Evolutionary conservation across 2,113 vertebrate species (phyloP), one percentile per base, ranked within the genome.

Genomic region (Muscicapa adusta): DNA sequence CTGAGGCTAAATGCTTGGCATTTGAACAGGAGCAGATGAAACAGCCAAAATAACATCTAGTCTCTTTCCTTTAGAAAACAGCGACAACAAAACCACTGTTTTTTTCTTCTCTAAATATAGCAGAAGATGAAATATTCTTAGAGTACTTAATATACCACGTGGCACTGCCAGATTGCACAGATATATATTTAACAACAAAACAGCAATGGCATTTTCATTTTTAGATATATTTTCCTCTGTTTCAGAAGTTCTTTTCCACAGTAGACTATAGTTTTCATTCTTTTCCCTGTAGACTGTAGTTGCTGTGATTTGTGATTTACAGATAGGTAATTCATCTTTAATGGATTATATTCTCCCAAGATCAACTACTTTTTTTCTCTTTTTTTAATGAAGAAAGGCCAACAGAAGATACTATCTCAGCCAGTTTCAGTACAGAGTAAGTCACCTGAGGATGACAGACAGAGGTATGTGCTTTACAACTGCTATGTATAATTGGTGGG

Each of bases 331-430:
- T 67, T 56, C 0, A 23, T 85, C 43, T 79, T 47, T 58, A 48
- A 57, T 38, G 6, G 24, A 88, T 51, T 88, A 22, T 66, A 57
- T 61, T 88, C 25, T 50, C 15, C 18, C 6, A 1, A 84, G 75
- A 65, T n/a, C 58, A 38, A 71, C 11, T 25, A 18, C 2, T 8
- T 74, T 93, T 72, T 92, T 89, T 87, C 54, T 22, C 5, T 5
- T 36, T 65, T 74, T 38, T 63, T 48, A 92, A 94, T 94, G 91
- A 92, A 99, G 99, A 98, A 97, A 92, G 97, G 98, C 45, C 98
- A 98, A 86, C 98, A 96, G 88, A 98, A 98, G 93, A 93, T 97
- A 38, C 94, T 97, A 11, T 98, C 98, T 67, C 98, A 96, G 83
- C 97, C 98, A 25, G 42, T 97, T 70, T 97, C 98, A 63, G 81